A percentile compares a stretch with the other conserved stretches of the same genome.
phyloP scores from a whole-genome alignment of 2,888 invertebrate species.

The Acrobasis repandana region DNA sequence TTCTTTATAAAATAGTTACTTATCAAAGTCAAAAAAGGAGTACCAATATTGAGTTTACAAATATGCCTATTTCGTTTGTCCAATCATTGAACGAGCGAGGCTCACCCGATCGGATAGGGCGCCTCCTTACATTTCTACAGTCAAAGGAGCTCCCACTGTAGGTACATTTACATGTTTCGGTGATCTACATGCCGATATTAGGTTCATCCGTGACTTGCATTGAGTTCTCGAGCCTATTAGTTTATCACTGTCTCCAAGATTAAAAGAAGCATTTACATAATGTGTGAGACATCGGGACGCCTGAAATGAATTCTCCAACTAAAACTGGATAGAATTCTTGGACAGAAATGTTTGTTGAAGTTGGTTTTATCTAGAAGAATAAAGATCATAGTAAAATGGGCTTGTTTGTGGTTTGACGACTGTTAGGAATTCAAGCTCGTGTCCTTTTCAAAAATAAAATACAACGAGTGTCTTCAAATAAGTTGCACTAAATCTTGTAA shows the following conservation, averaged over 20 bases:
- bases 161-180: slow-evolving; percentile 71
- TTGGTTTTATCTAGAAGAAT: neutral
- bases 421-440: too few species aligned
- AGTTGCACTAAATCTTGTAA: too few species aligned
- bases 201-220: slow-evolving; percentile 72
- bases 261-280: slow-evolving; percentile 66
- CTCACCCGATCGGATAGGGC: too few species aligned
- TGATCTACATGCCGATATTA: slow-evolving; percentile 67
- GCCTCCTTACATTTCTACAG: too few species aligned
- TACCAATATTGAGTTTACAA: too few species aligned
- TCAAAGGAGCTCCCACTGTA: slow-evolving; percentile 37
- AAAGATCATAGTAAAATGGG: neutral
- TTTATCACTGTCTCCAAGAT: slow-evolving; percentile 52
- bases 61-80: too few species aligned
- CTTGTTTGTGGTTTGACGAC: neutral
- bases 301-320: slow-evolving; percentile 38
- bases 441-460: too few species aligned
- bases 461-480: too few species aligned
- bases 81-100: too few species aligned
- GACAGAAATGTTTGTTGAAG: neutral
- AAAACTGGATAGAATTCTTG: slow-evolving; percentile 4
- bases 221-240: slow-evolving; percentile 52
- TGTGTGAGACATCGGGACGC: slow-evolving; percentile 64
- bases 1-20: too few species aligned
- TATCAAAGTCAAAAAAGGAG: too few species aligned